These are phyloP conservation scores for Drosophila pseudoobscura DNA, from an alignment of 1,140 invertebrate genomes.

Conservation along the genomic window DNA sequence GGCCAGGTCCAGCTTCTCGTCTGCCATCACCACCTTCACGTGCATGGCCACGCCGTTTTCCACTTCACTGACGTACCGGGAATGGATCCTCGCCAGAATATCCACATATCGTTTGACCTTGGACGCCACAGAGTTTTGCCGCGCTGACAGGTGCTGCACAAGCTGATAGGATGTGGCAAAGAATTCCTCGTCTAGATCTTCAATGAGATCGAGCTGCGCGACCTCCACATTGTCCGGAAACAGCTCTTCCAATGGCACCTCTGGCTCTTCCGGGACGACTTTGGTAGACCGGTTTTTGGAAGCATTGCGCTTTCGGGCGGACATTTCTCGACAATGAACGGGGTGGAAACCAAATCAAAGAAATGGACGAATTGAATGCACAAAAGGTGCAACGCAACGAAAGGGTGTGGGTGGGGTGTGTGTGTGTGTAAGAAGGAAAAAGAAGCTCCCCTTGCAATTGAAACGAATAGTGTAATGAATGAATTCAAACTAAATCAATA, in stretches of 20 bases:
- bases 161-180: constrained; percentile 42
- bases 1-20: constrained; percentile 45
- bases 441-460: no score
- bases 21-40: constrained; percentile 20
- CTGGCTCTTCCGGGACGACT: neutral
- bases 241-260: neutral
- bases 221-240: constrained; percentile 14
- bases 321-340: no score
- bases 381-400: no score
- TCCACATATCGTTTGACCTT: constrained; percentile 62
- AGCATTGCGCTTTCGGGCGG: neutral
- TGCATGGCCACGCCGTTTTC: neutral
- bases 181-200: constrained; percentile 45
- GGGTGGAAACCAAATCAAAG: no score
- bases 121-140: constrained; percentile 18
- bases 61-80: constrained; percentile 27
- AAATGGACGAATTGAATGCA: no score
- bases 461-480: no score
- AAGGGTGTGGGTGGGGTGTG: no score
- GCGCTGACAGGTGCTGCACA: constrained; percentile 26
- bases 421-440: no score
- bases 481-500: no score
- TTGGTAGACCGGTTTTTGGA: neutral
- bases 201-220: constrained; percentile 47
- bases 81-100: constrained; percentile 47